phyloP scores from a whole-genome alignment of 2,113 vertebrate species.

The Papio anubis region DNA sequence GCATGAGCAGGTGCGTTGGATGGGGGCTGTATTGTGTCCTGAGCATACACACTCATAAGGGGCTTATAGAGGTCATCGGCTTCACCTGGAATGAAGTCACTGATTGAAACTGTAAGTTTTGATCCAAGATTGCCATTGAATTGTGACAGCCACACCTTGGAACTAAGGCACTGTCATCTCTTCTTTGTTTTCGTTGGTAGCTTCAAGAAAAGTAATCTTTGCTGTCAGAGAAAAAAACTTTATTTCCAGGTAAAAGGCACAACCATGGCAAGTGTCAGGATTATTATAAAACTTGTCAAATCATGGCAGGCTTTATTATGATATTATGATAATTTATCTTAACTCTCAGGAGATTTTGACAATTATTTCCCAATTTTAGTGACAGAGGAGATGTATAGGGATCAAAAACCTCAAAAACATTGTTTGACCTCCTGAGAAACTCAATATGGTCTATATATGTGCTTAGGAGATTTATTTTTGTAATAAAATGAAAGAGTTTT shows the following conservation, averaged over 20 bases:
- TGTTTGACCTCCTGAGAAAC: neutral
- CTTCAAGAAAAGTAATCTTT: slow-evolving; percentile 25
- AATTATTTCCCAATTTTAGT: slow-evolving; percentile 33
- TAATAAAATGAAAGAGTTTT: neutral
- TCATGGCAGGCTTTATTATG: slow-evolving; percentile 2
- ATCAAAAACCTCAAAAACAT: slow-evolving; percentile 3
- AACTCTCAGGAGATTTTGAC: neutral
- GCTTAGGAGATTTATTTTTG: slow-evolving; percentile 4
- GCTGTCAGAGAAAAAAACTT: neutral
- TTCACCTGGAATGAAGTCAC: neutral
- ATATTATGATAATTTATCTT: neutral
- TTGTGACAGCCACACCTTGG: neutral
- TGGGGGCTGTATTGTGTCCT: neutral
- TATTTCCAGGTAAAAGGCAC: slow-evolving; percentile 13
- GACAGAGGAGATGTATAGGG: neutral
- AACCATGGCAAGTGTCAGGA: neutral
- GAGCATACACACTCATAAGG: neutral
- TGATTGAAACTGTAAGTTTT: neutral
- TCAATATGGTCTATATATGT: neutral
- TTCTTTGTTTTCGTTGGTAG: neutral
- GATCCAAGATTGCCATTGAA: neutral
- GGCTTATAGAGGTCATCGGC: neutral
- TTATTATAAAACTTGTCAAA: slow-evolving; percentile 35
- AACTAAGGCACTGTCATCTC: neutral
- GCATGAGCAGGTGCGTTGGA: neutral